Percentiles rank a stretch among this genome's conserved stretches.
phyloP scores from a whole-genome alignment of 1,140 invertebrate species.

The Listronotus oregonensis region DNA sequence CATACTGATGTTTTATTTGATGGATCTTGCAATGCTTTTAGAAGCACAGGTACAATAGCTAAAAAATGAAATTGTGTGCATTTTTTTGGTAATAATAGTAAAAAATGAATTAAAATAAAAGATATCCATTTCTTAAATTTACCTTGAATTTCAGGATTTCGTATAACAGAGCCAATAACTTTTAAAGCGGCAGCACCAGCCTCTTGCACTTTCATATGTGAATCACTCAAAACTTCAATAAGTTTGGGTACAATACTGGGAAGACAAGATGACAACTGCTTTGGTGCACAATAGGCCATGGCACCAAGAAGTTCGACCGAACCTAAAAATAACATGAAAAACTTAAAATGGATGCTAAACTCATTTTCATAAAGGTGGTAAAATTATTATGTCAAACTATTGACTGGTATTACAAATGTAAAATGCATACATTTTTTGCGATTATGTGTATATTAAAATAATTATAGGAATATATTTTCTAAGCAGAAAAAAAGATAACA shows the following conservation, averaged over 20 bases:
- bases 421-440: too few species aligned
- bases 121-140: constrained; percentile 26
- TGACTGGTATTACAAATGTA: too few species aligned
- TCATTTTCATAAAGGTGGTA: too few species aligned
- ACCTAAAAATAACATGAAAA: constrained; percentile 59
- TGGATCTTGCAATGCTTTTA: constrained; percentile 95
- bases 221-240: constrained; percentile 96
- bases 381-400: too few species aligned
- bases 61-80: constrained; percentile 42
- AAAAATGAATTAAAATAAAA: too few species aligned
- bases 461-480: too few species aligned
- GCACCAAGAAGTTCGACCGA: constrained; percentile 95
- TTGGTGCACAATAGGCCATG: constrained; percentile 98
- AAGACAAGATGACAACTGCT: constrained; percentile 95
- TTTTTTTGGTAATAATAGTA: too few species aligned
- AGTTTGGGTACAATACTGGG: constrained; percentile 98
- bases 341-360: too few species aligned
- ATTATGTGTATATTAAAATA: too few species aligned
- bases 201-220: constrained; percentile 97
- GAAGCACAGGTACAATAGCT: constrained; percentile 88
- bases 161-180: constrained; percentile 96
- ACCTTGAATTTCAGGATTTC: constrained; percentile 98
- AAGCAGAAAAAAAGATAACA: too few species aligned
- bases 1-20: constrained; percentile 92
- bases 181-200: constrained; percentile 92